Base-by-base conservation (phyloP, 2,797 vertebrate species). In the Erethizon dorsatum region DNA sequence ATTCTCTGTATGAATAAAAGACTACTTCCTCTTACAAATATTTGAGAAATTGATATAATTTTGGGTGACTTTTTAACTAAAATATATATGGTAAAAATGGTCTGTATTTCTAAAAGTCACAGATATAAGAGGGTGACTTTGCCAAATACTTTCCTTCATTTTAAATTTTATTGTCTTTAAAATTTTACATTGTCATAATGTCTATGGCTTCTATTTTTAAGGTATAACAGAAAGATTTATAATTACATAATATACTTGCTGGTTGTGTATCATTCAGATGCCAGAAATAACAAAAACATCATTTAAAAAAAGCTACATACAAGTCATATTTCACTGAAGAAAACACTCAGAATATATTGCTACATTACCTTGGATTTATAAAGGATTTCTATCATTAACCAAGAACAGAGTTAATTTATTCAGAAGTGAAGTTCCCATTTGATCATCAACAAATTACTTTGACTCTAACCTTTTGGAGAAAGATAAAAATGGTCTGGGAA, bases 401-500 rank as follows among this genome's bases (percentile, higher is more conserved):
- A 4, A 90, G 85, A 86, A 69, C 41, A 77, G 59, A 93, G 80
- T 6, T 88, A 96, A 96, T 92, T 95, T 96, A 95, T 96, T 97
- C 28, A 96, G 50, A 73, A 96, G 97, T 56, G 59, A 97, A 98
- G 11, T 6, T 93, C 45, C 79, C 2, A 89, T 88, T 94, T 95
- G 47, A 22, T 91, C 15, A 97, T 87, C 31, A 37, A 57, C 14
- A 73, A 10, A 14, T 93, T 78, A 54, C 2, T 96, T 77, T 79
- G n/a, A 97, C 37, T 65, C 6, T 67, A 85, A 31, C 93, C 8
- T 17, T 45, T 67, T 97, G 73, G 20, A 80, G 86, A 92, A 84
- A 94, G 57, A 18, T 90, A 92, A 97, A 97, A 90, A 5, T 33
- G 95, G 8, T n/a, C 24, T 94, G 24, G n/a, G 73, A 96, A 96